Percentiles rank a stretch among this genome's conserved stretches.
Conservation (phyloP, 1,140 invertebrate species). For the Reticulitermes speratus region DNA sequence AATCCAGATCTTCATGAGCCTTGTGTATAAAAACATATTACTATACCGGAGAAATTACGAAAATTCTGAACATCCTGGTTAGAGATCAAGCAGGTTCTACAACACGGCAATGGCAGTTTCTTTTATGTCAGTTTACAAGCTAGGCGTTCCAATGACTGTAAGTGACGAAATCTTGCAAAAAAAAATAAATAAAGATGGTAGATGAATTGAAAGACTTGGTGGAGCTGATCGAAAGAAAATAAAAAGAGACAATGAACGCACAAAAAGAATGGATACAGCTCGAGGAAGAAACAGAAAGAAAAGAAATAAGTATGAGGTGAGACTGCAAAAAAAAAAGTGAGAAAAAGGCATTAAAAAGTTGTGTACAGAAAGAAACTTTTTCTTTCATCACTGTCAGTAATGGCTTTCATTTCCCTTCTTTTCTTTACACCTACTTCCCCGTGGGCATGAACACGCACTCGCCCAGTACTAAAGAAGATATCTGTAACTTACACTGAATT, state of each 20-base stretch:
- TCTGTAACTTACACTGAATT: background rate
- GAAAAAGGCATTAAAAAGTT: slow-evolving; percentile 11
- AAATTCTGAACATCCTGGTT: no score
- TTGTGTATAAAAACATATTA: no score
- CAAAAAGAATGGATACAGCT: background rate
- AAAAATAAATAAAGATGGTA: background rate
- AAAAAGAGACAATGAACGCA: background rate
- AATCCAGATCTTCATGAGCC: no score
- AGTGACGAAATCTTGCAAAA: background rate
- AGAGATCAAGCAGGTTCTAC: no score
- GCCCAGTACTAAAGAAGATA: background rate
- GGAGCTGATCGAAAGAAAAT: background rate
- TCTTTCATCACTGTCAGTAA: slow-evolving; percentile 46
- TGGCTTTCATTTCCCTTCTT: slow-evolving; percentile 47
- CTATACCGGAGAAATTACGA: no score
- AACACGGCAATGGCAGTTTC: no score
- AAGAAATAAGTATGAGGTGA: slow-evolving; percentile 36
- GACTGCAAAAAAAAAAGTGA: slow-evolving; percentile 40
- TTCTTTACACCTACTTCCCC: slow-evolving; percentile 9
- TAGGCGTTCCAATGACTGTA: background rate
- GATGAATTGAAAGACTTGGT: background rate
- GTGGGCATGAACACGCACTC: background rate
- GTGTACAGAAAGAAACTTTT: slow-evolving; percentile 42
- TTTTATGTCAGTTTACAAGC: no score
- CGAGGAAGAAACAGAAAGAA: slow-evolving; percentile 9